Evolutionary conservation across 2,797 vertebrate species (phyloP), one percentile per base, ranked within the genome.

Genomic region (Semotilus atromaculatus): DNA sequence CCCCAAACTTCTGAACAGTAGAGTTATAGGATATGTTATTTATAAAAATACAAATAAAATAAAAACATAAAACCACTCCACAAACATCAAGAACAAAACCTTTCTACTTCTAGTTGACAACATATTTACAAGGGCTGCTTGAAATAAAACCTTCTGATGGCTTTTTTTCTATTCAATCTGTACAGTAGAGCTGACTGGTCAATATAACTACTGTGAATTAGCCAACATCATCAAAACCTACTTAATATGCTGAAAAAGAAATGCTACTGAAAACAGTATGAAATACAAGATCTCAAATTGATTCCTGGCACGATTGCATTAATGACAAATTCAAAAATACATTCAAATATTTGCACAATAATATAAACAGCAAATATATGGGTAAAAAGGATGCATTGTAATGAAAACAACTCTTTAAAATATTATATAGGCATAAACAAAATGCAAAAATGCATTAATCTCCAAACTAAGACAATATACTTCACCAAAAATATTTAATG

Each of bases 211-310:
- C 55, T 73, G 70, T 31, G 23, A 51, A 76, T 5, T 5, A 34
- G 53, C 51, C 21, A 38, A 79, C n/a, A 34, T 79, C 81, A 78
- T 62, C 38, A 64, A 81, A 62, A 31, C 45, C 11, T 58, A 58
- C 13, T 26, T 60, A 62, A 31, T 26, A 79, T 48, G 60, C 58
- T 53, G 48, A 74, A 78, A 74, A 72, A 40, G 62, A 38, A 85
- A 66, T 18, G 29, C 7, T 21, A 21, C 19, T 29, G 18, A 82
- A 78, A 38, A 34, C 55, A 18, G 29, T 67, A 21, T 31, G 14
- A 82, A 62, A 77, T 29, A 64, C 26, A 74, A 66, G 43, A 66
- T 31, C 38, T 36, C 16, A 73, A 78, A 73, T 48, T 38, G 58
- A 29, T 45, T 45, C 48, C 21, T 8, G 34, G 9, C 40, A 73